Base-by-base conservation (phyloP, 2,888 invertebrate species). In the Biston betularia region DNA sequence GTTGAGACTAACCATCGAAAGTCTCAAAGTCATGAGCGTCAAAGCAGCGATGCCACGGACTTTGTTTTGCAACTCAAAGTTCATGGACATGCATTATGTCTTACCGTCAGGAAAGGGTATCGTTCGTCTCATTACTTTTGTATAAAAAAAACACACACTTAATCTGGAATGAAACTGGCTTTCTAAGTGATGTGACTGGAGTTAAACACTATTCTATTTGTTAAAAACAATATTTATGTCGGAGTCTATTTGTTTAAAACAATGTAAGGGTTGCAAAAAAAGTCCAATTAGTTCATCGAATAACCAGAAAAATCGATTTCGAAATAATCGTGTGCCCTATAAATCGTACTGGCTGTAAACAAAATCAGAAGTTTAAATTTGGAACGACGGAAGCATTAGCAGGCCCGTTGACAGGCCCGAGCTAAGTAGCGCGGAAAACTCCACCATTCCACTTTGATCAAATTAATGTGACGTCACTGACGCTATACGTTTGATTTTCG, bases 321-420 rank as follows among this genome's bases (percentile, higher is more conserved):
- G 72, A 79, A 79, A 79, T 81, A 86, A 65, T 84, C 78, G 82
- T 82, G 78, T 79, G 76, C 71, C 76, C 80, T 78, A 87, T 87
- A 89, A 89, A 89, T 85, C 77, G 75, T 71, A 72, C 75, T 70
- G 62, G 74, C 75, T 75, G 81, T 89, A 89, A 90, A 91, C 88
- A 87, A 83, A 87, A 89, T 91, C 89, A 87, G 86, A 90, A 91
- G 89, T 90, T 91, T 89, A 88, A 89, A 90, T 89, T 89, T 88
- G 86, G 89, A 87, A 84, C 85, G 83, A 85, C 90, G 92, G 91
- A 92, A 91, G 89, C 93, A 92, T 93, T 93, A 93, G 90, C 83
- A 70, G 85, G 83, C 79, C 81, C 81, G 92, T 86, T 90, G 93
- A 93, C 91, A 90, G 92, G 54, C 54, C 33, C 86, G 82, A 84